Evolutionary conservation across 64 coral and sea anemone species (phyloP).

Genomic region (Exaiptasia diaphana): DNA sequence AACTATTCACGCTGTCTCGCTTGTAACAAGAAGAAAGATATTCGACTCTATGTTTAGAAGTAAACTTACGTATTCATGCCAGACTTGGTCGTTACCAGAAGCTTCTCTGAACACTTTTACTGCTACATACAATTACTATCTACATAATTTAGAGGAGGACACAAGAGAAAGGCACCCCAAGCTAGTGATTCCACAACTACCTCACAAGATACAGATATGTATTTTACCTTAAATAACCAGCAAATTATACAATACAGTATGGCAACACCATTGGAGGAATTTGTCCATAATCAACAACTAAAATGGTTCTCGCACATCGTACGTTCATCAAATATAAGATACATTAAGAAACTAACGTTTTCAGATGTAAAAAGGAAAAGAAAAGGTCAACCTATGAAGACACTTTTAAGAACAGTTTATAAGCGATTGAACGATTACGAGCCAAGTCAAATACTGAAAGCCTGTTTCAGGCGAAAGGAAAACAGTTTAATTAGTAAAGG

Average conservation of each 20-base stretch:
- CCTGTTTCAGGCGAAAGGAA: not conserved
- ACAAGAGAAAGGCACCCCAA: not conserved
- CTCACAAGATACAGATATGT: constrained; percentile 3
- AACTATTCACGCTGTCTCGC: not conserved
- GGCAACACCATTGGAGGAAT: not conserved
- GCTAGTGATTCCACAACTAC: not conserved
- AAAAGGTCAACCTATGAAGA: not conserved
- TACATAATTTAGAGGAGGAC: constrained; percentile 1
- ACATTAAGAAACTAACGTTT: constrained; percentile 5
- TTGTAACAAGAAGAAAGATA: not conserved
- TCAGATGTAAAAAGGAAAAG: not conserved
- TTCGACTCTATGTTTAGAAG: not conserved
- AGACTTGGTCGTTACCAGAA: constrained; percentile 9
- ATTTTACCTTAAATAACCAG: not conserved
- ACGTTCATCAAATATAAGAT: not conserved
- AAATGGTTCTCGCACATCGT: not conserved
- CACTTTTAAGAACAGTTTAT: not conserved
- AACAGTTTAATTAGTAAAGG: too few relatives aligned
- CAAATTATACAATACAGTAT: not conserved
- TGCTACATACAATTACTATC: constrained; percentile 1
- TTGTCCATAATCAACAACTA: not conserved
- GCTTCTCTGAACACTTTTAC: not conserved
- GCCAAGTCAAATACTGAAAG: not conserved
- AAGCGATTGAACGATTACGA: not conserved
- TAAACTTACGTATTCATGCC: not conserved